Evolutionary conservation across 2,113 vertebrate genomes (phyloP).

Genomic region (Meriones unguiculatus): DNA sequence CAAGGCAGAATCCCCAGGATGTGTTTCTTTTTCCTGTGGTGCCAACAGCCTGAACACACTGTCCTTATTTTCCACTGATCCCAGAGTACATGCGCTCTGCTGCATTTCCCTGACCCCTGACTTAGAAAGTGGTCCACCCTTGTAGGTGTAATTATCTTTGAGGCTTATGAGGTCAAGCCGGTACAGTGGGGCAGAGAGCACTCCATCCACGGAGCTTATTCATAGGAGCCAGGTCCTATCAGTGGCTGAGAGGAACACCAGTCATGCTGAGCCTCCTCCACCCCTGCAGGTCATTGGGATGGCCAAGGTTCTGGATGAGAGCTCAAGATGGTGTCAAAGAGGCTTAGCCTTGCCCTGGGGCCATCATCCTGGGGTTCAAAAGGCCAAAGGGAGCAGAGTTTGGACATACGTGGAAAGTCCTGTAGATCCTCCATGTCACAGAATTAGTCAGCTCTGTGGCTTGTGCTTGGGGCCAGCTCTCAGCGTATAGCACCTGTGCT

Average conservation of each 20-base stretch:
- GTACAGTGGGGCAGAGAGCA: rapidly evolving
- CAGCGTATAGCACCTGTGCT: no score
- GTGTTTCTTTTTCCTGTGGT: not conserved
- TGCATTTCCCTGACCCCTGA: not conserved
- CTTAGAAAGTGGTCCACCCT: not conserved
- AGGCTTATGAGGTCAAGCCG: not conserved
- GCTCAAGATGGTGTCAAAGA: not conserved
- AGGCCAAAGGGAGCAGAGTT: not conserved
- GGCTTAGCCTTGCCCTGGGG: not conserved
- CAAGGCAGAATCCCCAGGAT: not conserved
- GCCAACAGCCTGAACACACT: not conserved
- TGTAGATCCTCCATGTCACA: rapidly evolving
- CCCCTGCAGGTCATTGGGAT: not conserved
- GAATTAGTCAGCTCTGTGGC: not conserved
- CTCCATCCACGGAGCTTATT: not conserved
- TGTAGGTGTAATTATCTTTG: rapidly evolving
- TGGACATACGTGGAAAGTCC: not conserved
- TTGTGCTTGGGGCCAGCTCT: not conserved
- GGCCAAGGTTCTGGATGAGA: not conserved
- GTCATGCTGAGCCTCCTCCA: not conserved
- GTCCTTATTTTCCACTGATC: rapidly evolving
- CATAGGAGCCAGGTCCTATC: no score
- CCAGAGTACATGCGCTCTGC: rapidly evolving
- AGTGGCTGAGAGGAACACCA: not conserved
- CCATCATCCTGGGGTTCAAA: no score